A percentile compares a stretch with the other conserved stretches of the same genome.
Evolutionary conservation across 2,113 vertebrate genomes (phyloP).

Genomic region (Sporophila hypoxantha): DNA sequence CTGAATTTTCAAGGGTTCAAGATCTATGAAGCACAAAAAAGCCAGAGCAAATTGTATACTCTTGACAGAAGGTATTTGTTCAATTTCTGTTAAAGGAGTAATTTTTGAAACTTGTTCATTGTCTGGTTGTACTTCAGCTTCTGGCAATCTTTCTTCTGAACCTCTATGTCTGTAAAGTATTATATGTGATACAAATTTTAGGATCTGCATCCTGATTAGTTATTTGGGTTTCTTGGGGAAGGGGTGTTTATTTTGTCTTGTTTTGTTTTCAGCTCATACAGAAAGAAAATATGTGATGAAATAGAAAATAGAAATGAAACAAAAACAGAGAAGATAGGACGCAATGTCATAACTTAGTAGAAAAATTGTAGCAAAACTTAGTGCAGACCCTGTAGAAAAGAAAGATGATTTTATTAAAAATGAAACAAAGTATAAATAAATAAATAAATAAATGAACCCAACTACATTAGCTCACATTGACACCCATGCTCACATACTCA

Average conservation of each 20-base stretch:
- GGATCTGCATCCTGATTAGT: neutral
- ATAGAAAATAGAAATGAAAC: neutral
- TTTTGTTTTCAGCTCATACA: neutral
- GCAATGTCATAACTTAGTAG: neutral
- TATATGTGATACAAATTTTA: neutral
- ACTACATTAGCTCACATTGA: neutral
- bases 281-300: neutral
- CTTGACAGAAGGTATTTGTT: neutral
- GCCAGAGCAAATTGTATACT: neutral
- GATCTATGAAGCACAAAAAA: neutral
- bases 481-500: neutral
- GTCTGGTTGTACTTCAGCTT: neutral
- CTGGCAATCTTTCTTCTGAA: neutral
- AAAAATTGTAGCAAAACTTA: neutral
- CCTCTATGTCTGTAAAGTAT: neutral
- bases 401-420: neutral
- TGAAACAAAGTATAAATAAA: neutral
- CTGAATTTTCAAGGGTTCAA: neutral
- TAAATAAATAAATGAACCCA: neutral
- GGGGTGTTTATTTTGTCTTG: neutral
- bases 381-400: neutral
- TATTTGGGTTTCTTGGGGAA: rapidly evolving
- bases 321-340: neutral
- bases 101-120: neutral
- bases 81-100: neutral